These are phyloP conservation scores for Neolamprologus brichardi DNA, from an alignment of 2,113 vertebrate genomes.

Conservation along the genomic window DNA sequence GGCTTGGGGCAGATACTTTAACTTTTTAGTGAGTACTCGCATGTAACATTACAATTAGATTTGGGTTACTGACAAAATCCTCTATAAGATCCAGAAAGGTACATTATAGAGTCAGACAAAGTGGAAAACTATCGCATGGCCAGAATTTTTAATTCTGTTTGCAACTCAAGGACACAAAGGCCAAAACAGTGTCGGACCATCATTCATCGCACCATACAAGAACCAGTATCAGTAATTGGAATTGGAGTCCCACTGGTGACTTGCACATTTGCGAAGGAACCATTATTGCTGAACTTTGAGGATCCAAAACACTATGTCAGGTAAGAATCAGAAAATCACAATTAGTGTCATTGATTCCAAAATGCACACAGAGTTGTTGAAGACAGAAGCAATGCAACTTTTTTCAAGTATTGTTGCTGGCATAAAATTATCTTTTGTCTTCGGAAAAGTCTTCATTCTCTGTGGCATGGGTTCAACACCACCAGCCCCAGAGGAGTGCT, in stretches of 20 bases:
- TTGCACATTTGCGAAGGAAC: not conserved
- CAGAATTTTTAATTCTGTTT: not conserved
- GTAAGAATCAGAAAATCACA: not conserved
- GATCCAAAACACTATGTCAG: not conserved
- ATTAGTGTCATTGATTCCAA: not conserved
- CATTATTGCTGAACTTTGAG: not conserved
- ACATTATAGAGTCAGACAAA: not conserved
- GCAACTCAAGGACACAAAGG: not conserved
- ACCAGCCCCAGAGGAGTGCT: not conserved
- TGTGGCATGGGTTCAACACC: not conserved
- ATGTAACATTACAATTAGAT: not conserved
- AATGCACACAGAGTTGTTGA: not conserved
- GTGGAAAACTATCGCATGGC: not conserved
- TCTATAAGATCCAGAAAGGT: not conserved
- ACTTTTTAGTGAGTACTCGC: not conserved
- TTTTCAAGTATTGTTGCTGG: not conserved
- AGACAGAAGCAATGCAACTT: not conserved
- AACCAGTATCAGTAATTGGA: not conserved
- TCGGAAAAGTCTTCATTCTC: not conserved
- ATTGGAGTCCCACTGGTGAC: not conserved
- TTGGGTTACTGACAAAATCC: not conserved
- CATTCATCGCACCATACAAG: not conserved
- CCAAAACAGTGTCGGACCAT: not conserved
- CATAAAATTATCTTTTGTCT: not conserved
- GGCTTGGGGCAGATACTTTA: not conserved